Evolutionary conservation across 2,888 invertebrate genomes (phyloP).

Genomic region (Apoda limacodes): DNA sequence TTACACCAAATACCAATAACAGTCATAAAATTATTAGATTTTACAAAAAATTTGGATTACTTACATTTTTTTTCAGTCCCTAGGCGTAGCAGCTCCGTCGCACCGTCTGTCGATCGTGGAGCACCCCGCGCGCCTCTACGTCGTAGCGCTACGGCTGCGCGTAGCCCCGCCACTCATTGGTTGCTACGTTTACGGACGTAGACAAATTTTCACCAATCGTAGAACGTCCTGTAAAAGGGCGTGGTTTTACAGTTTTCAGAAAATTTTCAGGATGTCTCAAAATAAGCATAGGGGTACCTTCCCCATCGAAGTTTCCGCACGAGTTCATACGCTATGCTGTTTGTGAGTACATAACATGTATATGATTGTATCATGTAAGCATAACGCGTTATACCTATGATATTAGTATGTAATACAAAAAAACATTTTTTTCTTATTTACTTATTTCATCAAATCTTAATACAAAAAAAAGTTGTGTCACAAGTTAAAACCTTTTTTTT

Average conservation of each 20-base stretch:
- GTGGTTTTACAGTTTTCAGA: constrained; percentile 58
- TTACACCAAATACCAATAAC: too few species aligned
- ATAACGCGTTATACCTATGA: too few species aligned
- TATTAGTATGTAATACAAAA: too few species aligned
- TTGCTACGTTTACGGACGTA: constrained; percentile 40
- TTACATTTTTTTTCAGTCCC: constrained; percentile 60
- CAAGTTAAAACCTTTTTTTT: too few species aligned
- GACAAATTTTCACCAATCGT: constrained; percentile 46
- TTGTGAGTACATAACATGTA: too few species aligned
- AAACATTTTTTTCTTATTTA: too few species aligned
- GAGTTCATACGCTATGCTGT: constrained; percentile 24
- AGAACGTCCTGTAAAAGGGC: constrained; percentile 48
- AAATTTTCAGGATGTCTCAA: constrained; percentile 57
- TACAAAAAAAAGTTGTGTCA: too few species aligned
- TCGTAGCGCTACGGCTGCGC: constrained; percentile 57
- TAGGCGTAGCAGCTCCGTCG: constrained; percentile 53
- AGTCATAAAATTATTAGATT: too few species aligned
- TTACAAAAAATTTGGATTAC: too few species aligned
- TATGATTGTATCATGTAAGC: too few species aligned
- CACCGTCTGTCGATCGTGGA: constrained; percentile 59
- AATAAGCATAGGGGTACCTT: constrained; percentile 37
- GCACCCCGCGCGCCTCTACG: constrained; percentile 51
- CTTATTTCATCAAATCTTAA: too few species aligned
- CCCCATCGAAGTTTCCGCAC: constrained; percentile 36
- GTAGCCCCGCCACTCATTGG: constrained; percentile 50